A percentile compares a stretch with the other conserved stretches of the same genome.
phyloP scores from a whole-genome alignment of 1,140 invertebrate species.

The Elysia chlorotica region DNA sequence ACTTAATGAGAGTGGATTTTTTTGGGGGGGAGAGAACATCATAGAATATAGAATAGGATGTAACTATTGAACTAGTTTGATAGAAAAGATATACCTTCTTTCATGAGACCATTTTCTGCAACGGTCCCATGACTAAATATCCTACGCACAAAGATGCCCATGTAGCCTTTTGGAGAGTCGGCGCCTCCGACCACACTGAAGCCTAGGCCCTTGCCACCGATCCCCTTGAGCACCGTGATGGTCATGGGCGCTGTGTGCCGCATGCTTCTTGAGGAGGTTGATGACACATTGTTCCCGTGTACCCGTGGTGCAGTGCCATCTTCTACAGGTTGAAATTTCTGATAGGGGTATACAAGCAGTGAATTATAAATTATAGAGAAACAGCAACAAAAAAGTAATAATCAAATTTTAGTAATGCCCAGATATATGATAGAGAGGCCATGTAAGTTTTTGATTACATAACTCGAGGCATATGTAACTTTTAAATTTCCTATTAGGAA shows the following conservation, averaged over 20 bases:
- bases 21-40: too few species aligned
- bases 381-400: not conserved
- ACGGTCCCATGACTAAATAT: slow-evolving; percentile 87
- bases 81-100: too few species aligned
- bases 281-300: too few species aligned
- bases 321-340: slow-evolving; percentile 24
- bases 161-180: slow-evolving; percentile 84
- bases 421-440: too few species aligned
- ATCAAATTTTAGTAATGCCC: too few species aligned
- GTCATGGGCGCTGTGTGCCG: slow-evolving; percentile 60
- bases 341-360: not conserved
- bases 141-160: slow-evolving; percentile 92
- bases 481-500: too few species aligned
- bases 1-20: too few species aligned
- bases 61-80: too few species aligned
- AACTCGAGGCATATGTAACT: too few species aligned
- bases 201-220: slow-evolving; percentile 82
- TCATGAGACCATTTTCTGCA: slow-evolving; percentile 78
- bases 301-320: slow-evolving; percentile 6
- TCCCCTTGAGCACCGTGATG: slow-evolving; percentile 79
- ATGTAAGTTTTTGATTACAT: too few species aligned
- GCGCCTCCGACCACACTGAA: slow-evolving; percentile 90
- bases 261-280: slow-evolving; percentile 5
- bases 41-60: too few species aligned
- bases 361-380: not conserved